phyloP scores from a whole-genome alignment of 2,113 vertebrate genomes.

The Oreocharis arfaki region DNA sequence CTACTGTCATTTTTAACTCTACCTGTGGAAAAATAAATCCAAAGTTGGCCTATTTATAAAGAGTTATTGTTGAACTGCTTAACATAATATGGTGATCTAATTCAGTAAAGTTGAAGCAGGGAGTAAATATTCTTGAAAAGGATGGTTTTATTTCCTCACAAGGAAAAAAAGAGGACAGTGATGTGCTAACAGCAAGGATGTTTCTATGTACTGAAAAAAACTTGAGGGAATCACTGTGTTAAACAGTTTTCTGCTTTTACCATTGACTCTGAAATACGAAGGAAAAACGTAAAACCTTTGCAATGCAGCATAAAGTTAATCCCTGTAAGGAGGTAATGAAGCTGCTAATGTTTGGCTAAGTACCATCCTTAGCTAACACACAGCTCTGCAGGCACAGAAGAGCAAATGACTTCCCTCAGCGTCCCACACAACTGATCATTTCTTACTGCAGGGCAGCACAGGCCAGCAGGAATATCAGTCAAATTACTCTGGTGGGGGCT shows the following conservation, averaged over 20 bases:
- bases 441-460: neutral
- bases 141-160: neutral
- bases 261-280: neutral
- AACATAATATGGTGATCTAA: constrained; percentile 13
- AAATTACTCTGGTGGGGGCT: neutral
- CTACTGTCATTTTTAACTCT: neutral
- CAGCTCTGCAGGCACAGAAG: neutral
- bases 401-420: neutral
- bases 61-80: constrained; percentile 31
- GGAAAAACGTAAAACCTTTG: neutral
- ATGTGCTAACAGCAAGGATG: neutral
- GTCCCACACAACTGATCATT: neutral
- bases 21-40: constrained; percentile 9
- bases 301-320: neutral
- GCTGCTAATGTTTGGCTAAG: neutral
- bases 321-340: neutral
- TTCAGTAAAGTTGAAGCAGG: constrained; percentile 7
- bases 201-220: neutral
- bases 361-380: neutral
- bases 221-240: neutral
- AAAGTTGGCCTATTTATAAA: constrained; percentile 44
- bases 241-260: neutral
- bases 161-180: neutral
- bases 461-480: neutral
- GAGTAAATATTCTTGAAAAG: constrained; percentile 41